Evolutionary conservation across 2,797 vertebrate genomes (phyloP).

Genomic region (Gallinago solitaria): DNA sequence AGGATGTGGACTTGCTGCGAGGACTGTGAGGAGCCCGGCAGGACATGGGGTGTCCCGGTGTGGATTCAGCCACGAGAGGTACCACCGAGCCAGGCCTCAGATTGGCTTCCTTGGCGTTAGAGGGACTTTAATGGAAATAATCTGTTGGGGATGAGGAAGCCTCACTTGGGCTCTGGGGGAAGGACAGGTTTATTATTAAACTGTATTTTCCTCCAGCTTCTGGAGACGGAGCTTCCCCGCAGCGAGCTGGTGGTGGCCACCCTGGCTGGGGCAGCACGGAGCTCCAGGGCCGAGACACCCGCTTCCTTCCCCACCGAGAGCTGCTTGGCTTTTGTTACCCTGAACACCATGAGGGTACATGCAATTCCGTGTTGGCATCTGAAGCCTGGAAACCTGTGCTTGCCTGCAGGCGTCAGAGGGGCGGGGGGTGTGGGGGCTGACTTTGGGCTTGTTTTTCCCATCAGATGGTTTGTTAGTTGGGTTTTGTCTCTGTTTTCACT

Average conservation of each 20-base stretch:
- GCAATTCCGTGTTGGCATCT: not conserved
- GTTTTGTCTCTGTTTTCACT: not conserved
- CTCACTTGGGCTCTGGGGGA: not conserved
- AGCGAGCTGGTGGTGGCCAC: not conserved
- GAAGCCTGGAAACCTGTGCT: not conserved
- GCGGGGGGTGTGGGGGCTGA: fast-evolving
- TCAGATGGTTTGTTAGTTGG: not conserved
- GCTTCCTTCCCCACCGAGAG: not conserved
- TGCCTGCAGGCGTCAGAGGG: not conserved
- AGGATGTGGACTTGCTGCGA: not conserved
- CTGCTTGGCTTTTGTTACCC: not conserved
- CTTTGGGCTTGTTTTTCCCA: not conserved
- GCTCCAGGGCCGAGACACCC: not conserved
- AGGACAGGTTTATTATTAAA: not conserved
- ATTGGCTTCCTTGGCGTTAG: not conserved
- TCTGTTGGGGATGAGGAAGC: not conserved
- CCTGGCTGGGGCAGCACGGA: not conserved
- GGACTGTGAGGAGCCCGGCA: not conserved
- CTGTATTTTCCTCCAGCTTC: fast-evolving
- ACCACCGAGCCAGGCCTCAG: not conserved
- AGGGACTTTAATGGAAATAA: not conserved
- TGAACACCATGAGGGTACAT: not conserved
- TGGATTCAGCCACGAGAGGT: fast-evolving
- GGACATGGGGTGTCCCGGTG: fast-evolving
- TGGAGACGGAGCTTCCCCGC: not conserved